Evolutionary conservation across 2,888 invertebrate species (phyloP), one percentile per base, ranked within the genome.

Genomic region (Ormyrus pomaceus): DNA sequence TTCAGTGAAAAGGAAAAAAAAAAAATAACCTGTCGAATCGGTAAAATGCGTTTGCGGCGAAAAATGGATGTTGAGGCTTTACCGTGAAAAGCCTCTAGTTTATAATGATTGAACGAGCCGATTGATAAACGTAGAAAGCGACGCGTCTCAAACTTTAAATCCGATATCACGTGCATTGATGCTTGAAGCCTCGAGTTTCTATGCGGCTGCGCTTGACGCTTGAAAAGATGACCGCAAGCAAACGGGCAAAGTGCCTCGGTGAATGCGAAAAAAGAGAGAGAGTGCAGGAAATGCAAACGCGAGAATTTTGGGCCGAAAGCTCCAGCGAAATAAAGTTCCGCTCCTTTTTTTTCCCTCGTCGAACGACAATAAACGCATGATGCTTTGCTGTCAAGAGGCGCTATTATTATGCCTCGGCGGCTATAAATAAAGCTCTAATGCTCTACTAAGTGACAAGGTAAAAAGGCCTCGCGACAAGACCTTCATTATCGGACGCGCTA

Each of bases 391-490:
- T 68, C 58, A 51, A 68, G n/a, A 61, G 46, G 48, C 10, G 62
- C 62, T 69, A 79, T 79, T 68, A 78, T 68, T 79, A 79, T 8
- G 62, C 10, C 34, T 50, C 11, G 8, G 13, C 8, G 19, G 58
- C 62, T 79, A 74, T 69, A 74, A 79, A 79, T 79, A 75, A 79
- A 71, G 71, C 79, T 71, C 71, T 59, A 55, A 34, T 78, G 72
- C 50, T 51, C n/a, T 19, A 61, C 53, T 51, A 70, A 75, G 51
- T 56, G 74, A 75, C 71, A 69, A 64, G 64, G 74, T 65, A 79
- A 71, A 79, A 79, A 75, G 75, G 64, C 64, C 66, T 50, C 51
- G 50, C 72, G 69, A 74, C 65, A 46, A 75, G 75, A 66, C 75
- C 71, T 80, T 80, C 76, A 70, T 70, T 79, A 73, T 73, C 73